Evolutionary conservation across 2,888 invertebrate species (phyloP), one percentile per base, ranked within the genome.

Genomic region (Girardia tigrina): DNA sequence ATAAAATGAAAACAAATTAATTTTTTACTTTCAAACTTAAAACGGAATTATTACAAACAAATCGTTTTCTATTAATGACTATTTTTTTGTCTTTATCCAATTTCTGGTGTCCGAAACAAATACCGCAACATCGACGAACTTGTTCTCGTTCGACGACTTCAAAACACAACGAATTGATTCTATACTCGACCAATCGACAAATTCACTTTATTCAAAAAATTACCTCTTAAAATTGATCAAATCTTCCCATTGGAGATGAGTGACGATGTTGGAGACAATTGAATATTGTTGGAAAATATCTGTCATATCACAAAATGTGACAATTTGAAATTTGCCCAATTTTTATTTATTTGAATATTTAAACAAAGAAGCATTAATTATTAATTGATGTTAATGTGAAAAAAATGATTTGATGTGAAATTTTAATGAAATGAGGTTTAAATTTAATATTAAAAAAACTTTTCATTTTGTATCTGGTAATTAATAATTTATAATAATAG

Each of bases 81-180:
- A 56, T 56, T 56, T 56, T 56, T 56, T 56, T 56, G 23, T 56
- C 23, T 8, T 4, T 8, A 20, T 56, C 56, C n/a, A 56, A 56
- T n/a, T 56, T 56, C 23, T 56, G 56, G 23, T 56, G 56, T 12
- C 56, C 56, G n/a, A 56, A 56, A 56, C 56, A 56, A 56, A 56
- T 56, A n/a, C 56, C 56, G 23, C 23, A 12, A 56, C 56, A 56
- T 56, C 56, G n/a, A 20, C n/a, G 4, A 12, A 56, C 23, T 56
- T 56, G 20, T 56, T 56, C 56, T 4, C 56, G 4, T 16, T 56
- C 56, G 4, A 23, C 23, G 8, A 56, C 56, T 56, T 56, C 56
- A 56, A 2, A 56, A 56, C 56, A 56, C 4, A 56, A 23, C 23
- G 56, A 20, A n/a, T 56, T 56, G 6, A 56, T 20, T 56, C 56